Conservation (phyloP, 2,888 invertebrate species). For the Archips xylosteana region DNA sequence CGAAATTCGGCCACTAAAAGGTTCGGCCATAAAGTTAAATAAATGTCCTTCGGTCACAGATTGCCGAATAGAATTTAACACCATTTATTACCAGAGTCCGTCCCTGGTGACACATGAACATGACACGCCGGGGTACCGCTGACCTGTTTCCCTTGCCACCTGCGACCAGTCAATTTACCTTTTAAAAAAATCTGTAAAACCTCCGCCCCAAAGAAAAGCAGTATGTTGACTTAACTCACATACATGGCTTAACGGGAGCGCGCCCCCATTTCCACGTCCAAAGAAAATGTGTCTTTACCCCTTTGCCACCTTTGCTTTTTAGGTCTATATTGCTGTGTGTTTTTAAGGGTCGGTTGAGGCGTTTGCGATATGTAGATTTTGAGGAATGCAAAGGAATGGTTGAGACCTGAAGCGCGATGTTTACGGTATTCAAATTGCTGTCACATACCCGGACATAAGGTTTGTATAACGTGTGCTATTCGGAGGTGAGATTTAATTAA, state of each 20-base stretch:
- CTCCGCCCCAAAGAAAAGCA: constrained; percentile 76
- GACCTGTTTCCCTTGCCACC: constrained; percentile 80
- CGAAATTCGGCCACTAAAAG: constrained; percentile 24
- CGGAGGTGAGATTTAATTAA: constrained; percentile 52
- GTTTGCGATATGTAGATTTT: constrained; percentile 54
- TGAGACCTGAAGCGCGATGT: constrained; percentile 72
- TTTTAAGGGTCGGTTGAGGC: constrained; percentile 52
- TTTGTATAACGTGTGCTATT: constrained; percentile 46
- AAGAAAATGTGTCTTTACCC: constrained; percentile 61
- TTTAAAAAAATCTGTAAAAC: constrained; percentile 77
- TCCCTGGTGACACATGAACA: constrained; percentile 79
- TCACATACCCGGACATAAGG: constrained; percentile 62
- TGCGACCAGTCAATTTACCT: constrained; percentile 82
- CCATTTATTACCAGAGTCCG: constrained; percentile 52
- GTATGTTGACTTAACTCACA: constrained; percentile 82
- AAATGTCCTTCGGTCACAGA: constrained; percentile 29
- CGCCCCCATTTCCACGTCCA: constrained; percentile 72
- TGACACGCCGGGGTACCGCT: constrained; percentile 79
- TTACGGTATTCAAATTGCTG: constrained; percentile 79
- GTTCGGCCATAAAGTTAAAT: constrained; percentile 24
- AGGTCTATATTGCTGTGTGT: constrained; percentile 65
- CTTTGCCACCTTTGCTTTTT: constrained; percentile 68
- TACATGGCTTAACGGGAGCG: constrained; percentile 69
- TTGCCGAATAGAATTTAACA: constrained; percentile 33
- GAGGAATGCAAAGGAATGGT: constrained; percentile 71